Percentiles rank a stretch among this genome's conserved stretches.
Evolutionary conservation across 2,113 vertebrate species (phyloP).

Genomic region (Hippolais icterina): DNA sequence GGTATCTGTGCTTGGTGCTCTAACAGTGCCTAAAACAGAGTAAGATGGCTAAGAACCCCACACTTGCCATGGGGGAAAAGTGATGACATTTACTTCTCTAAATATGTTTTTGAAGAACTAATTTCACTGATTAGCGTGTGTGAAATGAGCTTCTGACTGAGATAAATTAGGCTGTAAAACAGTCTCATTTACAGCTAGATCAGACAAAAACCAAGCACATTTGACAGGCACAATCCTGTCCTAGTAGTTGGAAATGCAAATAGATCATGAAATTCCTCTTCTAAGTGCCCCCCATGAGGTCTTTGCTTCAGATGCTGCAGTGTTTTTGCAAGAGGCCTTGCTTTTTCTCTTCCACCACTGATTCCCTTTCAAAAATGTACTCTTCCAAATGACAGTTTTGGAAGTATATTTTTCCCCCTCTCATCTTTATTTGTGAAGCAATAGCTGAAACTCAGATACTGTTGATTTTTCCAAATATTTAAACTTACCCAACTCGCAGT

Average conservation of each 20-base stretch:
- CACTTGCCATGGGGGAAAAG: background rate
- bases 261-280: background rate
- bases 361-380: background rate
- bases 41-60: background rate
- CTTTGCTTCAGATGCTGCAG: background rate
- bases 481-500: background rate
- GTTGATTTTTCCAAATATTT: background rate
- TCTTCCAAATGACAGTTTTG: background rate
- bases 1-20: background rate
- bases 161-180: conserved; percentile 31
- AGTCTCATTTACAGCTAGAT: conserved; percentile 21
- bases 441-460: background rate
- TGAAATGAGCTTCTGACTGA: conserved; percentile 51
- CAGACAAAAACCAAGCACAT: background rate
- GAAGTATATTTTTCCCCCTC: background rate
- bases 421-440: background rate
- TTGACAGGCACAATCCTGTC: background rate
- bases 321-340: background rate
- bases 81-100: conserved; percentile 24
- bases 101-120: conserved; percentile 41
- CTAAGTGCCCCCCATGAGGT: background rate
- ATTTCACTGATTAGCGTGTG: conserved; percentile 39
- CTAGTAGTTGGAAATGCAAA: background rate
- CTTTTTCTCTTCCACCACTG: background rate
- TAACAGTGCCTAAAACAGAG: background rate